phyloP scores from a whole-genome alignment of 30 jellyfish, hydroid and myxozoan genomes.

The Phacellophora camtschatica region DNA sequence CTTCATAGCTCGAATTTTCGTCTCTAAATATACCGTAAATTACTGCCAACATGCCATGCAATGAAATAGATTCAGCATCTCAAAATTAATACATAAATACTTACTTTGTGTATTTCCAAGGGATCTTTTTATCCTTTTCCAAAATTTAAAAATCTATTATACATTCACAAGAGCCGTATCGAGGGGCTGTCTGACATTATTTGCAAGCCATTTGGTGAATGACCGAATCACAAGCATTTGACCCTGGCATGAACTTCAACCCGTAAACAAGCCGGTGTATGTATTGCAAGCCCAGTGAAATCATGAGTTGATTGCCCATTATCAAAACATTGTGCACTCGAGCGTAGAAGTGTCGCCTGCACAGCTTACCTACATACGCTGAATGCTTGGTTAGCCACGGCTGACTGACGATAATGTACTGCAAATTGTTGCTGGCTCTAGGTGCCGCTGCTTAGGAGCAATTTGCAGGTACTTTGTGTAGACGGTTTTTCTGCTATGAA shows the following conservation, averaged over 20 bases:
- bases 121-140: slow-evolving; percentile 17
- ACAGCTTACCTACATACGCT: neutral
- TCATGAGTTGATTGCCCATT: slow-evolving; percentile 26
- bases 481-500: too few relatives aligned
- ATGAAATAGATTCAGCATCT: neutral
- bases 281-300: slow-evolving; percentile 29
- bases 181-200: slow-evolving; percentile 58
- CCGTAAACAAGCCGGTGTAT: slow-evolving; percentile 60
- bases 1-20: too few relatives aligned
- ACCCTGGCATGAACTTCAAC: slow-evolving; percentile 54
- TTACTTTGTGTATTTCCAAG: slow-evolving; percentile 10
- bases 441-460: too few relatives aligned
- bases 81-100: neutral
- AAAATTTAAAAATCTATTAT: slow-evolving; percentile 21
- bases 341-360: slow-evolving; percentile 14
- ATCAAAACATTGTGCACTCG: slow-evolving; percentile 26
- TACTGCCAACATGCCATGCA: neutral
- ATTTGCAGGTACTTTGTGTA: too few relatives aligned
- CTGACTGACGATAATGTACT: too few relatives aligned
- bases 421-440: too few relatives aligned
- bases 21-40: too few relatives aligned
- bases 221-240: slow-evolving; percentile 71
- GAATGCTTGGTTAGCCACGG: slow-evolving; percentile 33
- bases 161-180: slow-evolving; percentile 32
- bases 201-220: slow-evolving; percentile 43